A percentile compares a stretch with the other conserved stretches of the same genome.
phyloP scores from a whole-genome alignment of 2,888 invertebrate species.

The Glyphotaelius pellucidus region DNA sequence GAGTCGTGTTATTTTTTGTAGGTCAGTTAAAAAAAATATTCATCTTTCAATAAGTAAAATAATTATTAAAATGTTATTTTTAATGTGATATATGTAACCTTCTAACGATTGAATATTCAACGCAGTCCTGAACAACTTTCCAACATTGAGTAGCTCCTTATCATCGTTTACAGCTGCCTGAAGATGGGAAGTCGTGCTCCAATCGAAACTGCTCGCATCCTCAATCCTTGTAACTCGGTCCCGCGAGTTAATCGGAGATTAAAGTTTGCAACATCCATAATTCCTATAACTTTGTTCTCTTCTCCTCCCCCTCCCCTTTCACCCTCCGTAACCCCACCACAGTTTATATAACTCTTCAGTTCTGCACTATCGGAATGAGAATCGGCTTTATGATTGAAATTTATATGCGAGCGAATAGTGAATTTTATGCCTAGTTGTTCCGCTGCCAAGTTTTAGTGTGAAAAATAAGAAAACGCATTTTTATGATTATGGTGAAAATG shows the following conservation, averaged over 20 bases:
- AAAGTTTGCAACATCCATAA: conserved; percentile 61
- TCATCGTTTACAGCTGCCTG: conserved; percentile 51
- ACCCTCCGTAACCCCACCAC: background rate
- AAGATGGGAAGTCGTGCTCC: conserved; percentile 44
- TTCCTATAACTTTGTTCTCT: conserved; percentile 40
- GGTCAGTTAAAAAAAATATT: no score
- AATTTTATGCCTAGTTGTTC: background rate
- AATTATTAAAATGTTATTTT: background rate
- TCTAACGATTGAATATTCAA: background rate
- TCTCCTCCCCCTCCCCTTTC: background rate
- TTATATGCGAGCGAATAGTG: background rate
- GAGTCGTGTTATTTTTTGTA: no score
- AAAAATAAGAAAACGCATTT: background rate
- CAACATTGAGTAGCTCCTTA: conserved; percentile 18
- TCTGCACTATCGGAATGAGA: conserved; percentile 12
- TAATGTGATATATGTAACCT: no score
- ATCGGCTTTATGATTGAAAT: conserved; percentile 23
- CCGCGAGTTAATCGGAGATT: conserved; percentile 62
- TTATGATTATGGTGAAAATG: background rate
- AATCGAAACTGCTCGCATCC: conserved; percentile 47
- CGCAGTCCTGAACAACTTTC: background rate
- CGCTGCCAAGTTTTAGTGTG: background rate
- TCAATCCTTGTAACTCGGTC: conserved; percentile 47
- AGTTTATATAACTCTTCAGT: background rate
- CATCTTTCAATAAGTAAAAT: background rate